Evolutionary conservation across 2,797 vertebrate species (phyloP).

Genomic region (Alcedo quadribrachys): DNA sequence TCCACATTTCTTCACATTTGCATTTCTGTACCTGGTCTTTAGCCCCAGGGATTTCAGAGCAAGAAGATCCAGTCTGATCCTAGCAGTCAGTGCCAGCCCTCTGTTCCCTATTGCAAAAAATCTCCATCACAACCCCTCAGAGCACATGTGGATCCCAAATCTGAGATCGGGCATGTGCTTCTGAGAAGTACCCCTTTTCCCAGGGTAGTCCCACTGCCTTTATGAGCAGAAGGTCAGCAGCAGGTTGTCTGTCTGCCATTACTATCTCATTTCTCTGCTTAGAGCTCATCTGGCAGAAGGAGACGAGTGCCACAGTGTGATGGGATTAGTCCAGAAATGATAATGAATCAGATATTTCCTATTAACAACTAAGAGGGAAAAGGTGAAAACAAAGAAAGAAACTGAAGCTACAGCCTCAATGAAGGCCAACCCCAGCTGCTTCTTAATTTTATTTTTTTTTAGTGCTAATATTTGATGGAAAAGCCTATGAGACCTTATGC

Average conservation of each 20-base stretch:
- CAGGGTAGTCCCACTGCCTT: neutral
- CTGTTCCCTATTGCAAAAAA: neutral
- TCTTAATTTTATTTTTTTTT: neutral
- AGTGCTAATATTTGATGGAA: neutral
- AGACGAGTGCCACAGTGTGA: neutral
- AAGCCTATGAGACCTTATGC: neutral
- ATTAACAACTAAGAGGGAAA: neutral
- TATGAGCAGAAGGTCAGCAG: neutral
- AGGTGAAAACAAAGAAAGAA: neutral
- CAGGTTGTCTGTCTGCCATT: neutral
- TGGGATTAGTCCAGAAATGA: neutral
- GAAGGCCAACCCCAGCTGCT: neutral
- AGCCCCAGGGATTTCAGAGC: neutral
- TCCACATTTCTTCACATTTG: neutral
- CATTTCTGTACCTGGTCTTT: neutral
- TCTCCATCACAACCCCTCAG: neutral
- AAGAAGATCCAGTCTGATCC: neutral
- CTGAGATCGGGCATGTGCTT: neutral
- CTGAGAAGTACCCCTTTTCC: neutral
- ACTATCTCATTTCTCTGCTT: neutral
- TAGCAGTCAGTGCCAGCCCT: accelerated
- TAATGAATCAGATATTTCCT: neutral
- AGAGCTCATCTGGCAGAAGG: neutral
- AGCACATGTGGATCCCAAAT: accelerated
- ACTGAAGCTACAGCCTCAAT: neutral